Percentiles rank a stretch among this genome's conserved stretches.
phyloP scores from a whole-genome alignment of 2,797 vertebrate species.

The Lagorchestes hirsutus region DNA sequence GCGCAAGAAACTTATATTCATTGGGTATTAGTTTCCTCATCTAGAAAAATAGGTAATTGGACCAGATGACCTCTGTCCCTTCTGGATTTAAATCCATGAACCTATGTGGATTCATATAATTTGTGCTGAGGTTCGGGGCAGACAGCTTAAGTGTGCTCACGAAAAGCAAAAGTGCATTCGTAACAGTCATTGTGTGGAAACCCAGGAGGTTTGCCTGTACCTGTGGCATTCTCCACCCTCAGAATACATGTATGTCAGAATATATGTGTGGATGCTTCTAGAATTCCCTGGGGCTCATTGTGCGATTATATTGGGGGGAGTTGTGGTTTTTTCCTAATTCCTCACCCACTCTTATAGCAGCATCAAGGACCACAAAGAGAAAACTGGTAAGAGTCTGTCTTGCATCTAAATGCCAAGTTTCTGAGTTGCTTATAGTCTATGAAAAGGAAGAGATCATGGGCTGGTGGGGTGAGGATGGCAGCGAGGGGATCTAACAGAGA shows the following conservation, averaged over 20 bases:
- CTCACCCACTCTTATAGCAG: background rate
- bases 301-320: background rate
- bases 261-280: background rate
- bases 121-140: background rate
- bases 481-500: background rate
- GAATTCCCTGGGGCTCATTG: background rate
- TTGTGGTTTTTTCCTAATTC: background rate
- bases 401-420: background rate
- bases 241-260: background rate
- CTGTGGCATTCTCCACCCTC: background rate
- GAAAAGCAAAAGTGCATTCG: background rate
- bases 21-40: background rate
- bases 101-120: background rate
- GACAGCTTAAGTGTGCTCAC: background rate
- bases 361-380: background rate
- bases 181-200: background rate
- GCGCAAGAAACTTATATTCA: background rate
- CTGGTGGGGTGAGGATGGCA: background rate
- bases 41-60: background rate
- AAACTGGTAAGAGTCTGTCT: background rate
- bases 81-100: background rate
- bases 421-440: background rate
- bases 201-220: background rate
- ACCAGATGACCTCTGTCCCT: background rate
- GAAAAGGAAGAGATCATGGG: background rate